phyloP scores from a whole-genome alignment of 2,113 vertebrate genomes.

The Piaya cayana region DNA sequence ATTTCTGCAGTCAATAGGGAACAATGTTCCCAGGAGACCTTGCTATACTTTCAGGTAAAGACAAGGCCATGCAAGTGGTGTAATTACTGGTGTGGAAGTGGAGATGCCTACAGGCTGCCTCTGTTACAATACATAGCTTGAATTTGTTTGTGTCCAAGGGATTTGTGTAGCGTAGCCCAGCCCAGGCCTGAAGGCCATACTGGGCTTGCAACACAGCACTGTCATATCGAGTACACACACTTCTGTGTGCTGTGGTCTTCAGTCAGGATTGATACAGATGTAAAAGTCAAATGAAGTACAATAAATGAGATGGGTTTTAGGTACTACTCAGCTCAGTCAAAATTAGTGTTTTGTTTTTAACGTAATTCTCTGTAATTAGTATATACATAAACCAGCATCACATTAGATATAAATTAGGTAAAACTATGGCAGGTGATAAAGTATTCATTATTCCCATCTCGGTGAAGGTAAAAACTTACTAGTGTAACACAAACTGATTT shows the following conservation, averaged over 20 bases:
- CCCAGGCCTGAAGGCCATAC: fast-evolving
- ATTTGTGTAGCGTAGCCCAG: not conserved
- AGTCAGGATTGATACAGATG: not conserved
- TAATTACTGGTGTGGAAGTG: not conserved
- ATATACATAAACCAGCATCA: not conserved
- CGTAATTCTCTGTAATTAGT: not conserved
- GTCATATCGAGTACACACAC: not conserved
- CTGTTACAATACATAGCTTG: fast-evolving
- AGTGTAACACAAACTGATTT: not conserved
- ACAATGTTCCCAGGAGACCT: not conserved
- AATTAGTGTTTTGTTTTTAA: not conserved
- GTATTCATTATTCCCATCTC: not conserved
- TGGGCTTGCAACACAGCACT: not conserved
- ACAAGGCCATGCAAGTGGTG: not conserved
- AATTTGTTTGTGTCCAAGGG: not conserved
- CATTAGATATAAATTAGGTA: not conserved
- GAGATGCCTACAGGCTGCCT: not conserved
- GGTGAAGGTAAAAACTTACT: not conserved
- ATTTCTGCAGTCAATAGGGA: not conserved
- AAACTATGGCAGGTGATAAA: not conserved
- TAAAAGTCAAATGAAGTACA: not conserved
- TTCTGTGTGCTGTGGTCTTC: fast-evolving
- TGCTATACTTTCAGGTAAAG: not conserved
- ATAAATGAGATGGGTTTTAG: not conserved
- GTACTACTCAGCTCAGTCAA: not conserved